phyloP scores from a whole-genome alignment of 2,113 vertebrate genomes.

The Cheilinus undulatus region DNA sequence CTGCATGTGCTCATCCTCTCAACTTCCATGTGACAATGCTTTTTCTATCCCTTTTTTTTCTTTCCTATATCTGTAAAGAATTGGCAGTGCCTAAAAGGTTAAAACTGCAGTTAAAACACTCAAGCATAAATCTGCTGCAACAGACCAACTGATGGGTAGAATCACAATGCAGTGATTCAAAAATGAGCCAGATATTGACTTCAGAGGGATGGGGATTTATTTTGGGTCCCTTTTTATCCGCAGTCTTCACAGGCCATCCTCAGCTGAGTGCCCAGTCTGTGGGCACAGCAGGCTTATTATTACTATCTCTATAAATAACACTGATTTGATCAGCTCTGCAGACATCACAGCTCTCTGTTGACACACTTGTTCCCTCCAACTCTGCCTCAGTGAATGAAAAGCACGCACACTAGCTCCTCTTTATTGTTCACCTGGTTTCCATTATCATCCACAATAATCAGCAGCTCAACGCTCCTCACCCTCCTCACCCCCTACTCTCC shows the following conservation, averaged over 20 bases:
- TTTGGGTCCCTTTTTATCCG: conserved; percentile 30
- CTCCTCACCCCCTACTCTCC: conserved; percentile 19
- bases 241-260: conserved; percentile 32
- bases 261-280: conserved; percentile 12
- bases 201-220: conserved; percentile 13
- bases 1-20: background rate
- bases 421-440: conserved; percentile 24
- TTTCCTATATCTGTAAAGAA: background rate
- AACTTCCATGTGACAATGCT: background rate
- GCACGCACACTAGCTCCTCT: background rate
- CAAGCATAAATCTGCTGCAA: background rate
- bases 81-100: background rate
- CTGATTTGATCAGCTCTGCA: conserved; percentile 41
- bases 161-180: background rate
- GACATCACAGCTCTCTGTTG: background rate
- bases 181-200: conserved; percentile 5
- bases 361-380: background rate
- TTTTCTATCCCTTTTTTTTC: background rate
- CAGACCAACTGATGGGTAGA: background rate
- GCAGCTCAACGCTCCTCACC: conserved; percentile 24
- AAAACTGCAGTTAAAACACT: background rate
- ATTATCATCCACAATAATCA: conserved; percentile 24
- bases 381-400: background rate
- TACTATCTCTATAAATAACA: conserved; percentile 62
- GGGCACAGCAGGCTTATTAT: conserved; percentile 16